Percentiles rank a stretch among this genome's conserved stretches.
These are phyloP conservation scores for Nemoura dubitans DNA, from an alignment of 2,888 invertebrate species.

Conservation along the genomic window DNA sequence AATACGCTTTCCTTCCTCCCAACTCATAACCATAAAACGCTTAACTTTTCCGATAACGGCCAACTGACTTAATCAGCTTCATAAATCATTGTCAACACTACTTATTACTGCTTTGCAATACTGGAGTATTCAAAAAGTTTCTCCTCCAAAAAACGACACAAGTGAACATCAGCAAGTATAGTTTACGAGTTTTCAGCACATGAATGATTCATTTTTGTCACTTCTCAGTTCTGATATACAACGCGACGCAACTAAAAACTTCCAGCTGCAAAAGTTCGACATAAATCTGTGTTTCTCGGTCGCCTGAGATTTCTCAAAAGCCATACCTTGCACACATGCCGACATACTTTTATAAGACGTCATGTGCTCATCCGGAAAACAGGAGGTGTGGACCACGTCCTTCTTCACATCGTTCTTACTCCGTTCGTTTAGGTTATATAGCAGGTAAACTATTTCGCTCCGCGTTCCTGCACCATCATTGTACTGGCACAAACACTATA, in stretches of 20 bases:
- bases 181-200: not conserved
- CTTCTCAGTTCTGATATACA: not conserved
- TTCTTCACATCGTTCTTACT: not conserved
- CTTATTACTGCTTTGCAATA: constrained; percentile 27
- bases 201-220: constrained; percentile 7
- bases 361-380: not conserved
- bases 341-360: not conserved
- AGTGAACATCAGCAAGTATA: constrained; percentile 10
- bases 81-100: constrained; percentile 30
- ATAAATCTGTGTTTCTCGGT: not conserved
- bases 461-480: not conserved
- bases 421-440: not conserved
- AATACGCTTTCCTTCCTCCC: constrained; percentile 29
- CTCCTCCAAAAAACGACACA: not conserved
- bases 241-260: not conserved
- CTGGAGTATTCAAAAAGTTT: not conserved
- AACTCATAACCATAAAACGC: constrained; percentile 36
- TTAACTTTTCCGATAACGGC: constrained; percentile 31
- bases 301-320: not conserved
- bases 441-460: not conserved
- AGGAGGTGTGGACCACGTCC: not conserved
- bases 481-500: too few relatives aligned
- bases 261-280: not conserved
- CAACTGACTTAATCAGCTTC: constrained; percentile 20
- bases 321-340: not conserved